Evolutionary conservation across 2,113 vertebrate species (phyloP).

Genomic region (Scalopus aquaticus): DNA sequence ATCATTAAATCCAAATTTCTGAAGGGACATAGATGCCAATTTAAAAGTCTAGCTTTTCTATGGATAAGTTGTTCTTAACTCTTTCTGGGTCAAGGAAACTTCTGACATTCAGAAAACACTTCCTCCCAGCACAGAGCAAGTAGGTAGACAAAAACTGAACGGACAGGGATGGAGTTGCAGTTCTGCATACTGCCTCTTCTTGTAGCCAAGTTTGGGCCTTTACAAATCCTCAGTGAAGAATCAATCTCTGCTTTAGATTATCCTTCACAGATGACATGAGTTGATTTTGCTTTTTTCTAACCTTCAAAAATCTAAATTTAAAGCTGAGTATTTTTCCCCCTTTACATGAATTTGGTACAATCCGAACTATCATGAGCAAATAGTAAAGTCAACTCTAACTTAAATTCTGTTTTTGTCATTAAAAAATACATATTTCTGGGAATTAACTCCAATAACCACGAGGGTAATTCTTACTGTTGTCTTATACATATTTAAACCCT

Average conservation of each 20-base stretch:
- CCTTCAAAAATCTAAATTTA: background rate
- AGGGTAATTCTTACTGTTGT: background rate
- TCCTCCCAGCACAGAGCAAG: background rate
- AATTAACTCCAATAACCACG: background rate
- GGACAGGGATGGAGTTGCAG: background rate
- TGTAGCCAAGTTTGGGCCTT: background rate
- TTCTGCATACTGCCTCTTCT: too few species aligned
- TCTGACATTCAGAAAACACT: background rate
- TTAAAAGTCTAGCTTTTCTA: background rate
- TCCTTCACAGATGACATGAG: background rate
- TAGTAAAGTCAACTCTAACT: background rate
- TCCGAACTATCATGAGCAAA: background rate
- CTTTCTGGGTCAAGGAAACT: background rate
- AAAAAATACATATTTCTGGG: background rate
- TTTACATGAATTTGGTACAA: background rate
- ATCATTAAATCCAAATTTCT: constrained; percentile 42
- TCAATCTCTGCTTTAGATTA: background rate
- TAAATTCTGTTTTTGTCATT: background rate
- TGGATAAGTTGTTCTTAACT: background rate
- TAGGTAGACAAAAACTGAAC: background rate
- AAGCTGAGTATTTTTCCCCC: background rate
- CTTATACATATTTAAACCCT: background rate
- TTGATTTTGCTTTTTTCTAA: background rate
- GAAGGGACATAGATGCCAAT: background rate
- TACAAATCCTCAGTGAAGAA: background rate